Evolutionary conservation across 1,140 invertebrate genomes (phyloP), one percentile per base, ranked within the genome.

Genomic region (Araneus ventricosus): DNA sequence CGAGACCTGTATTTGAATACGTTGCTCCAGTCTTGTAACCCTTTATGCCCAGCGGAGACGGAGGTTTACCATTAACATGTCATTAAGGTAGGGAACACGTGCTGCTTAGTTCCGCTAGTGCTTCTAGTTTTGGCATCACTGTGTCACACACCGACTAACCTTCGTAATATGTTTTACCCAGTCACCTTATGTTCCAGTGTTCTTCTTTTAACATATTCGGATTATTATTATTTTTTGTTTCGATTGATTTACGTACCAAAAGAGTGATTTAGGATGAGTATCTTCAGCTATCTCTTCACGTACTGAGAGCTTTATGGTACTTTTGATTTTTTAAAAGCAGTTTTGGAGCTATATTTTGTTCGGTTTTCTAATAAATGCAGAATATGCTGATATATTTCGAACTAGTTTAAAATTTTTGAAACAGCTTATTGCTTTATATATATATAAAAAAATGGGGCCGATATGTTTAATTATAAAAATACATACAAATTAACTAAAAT

Each of bases 111-210:
- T 92, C 80, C 90, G 90, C 90, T 52, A 86, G 89, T 61, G 70
- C 61, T 90, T 59, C 63, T 61, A 70, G 87, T 88, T 88, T 39
- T 85, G 41, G 82, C 82, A 85, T 85, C 63, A 45, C 87, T 75
- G 34, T 75, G 67, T 88, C 86, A 67, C 39, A 70, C 79, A 34
- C 45, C 89, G 59, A 85, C 52, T 86, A 70, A 92, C 63, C 90
- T 92, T 61, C 59, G 37, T 92, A 86, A 92, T 92, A 37, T 10
- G 45, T 92, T 85, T 92, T 92, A 92, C 90, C 90, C 52, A 92
- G 24, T 92, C 59, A 92, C 90, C 90, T 92, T 92, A 86, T 92
- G 90, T 85, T 85, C 90, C n/a, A 86, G 41, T 92, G 79, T 63
- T 92, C 90, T 61, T 92, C 61, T 92, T 92, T 92, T n/a, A 57